Evolutionary conservation across 1,140 invertebrate species (phyloP), one percentile per base, ranked within the genome.

Genomic region (Drosophila kanapiae): DNA sequence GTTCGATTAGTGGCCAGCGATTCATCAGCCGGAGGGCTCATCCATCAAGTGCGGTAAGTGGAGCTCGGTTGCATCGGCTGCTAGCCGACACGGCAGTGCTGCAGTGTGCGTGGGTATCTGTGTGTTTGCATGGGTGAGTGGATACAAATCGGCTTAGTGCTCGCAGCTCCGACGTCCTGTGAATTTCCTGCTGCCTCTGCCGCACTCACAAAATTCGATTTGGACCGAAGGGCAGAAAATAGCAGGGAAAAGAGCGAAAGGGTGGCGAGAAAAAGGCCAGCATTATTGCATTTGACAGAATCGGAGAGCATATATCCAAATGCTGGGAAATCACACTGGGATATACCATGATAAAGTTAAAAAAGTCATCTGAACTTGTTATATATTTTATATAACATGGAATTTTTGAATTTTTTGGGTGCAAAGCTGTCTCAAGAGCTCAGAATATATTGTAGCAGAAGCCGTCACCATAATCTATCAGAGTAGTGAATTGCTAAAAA

Each of bases 161-260:
- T 51, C 23, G 33, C 45, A 37, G 51, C 51, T 23, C 13, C 33
- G 14, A 2, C 33, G 53, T 23, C 53, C 53, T 54, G 35, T 8
- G 33, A 54, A 23, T 37, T 16, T 60, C 61, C 47, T 42, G 45
- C 59, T n/a, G 65, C 29, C 47, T 48, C 45, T 65, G 62, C 38
- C 31, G 35, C 42, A 43, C 16, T 38, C 65, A 62, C 16, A 23
- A 56, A 84, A 85, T 69, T 77, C 59, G 62, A 84, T 84, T 83
- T 72, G 27, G 16, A 27, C 40, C 45, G 53, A 29, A 16, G 56
- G 45, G 64, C 45, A 33, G 45, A 78, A 54, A 56, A 72, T 51
- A 13, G 47, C 57, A 40, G 43, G 29, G 13, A 18, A 6, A 33
- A 18, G 23, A 2, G 27, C 8, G n/a, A 35, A 48, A 48, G 3